Conservation (phyloP, 1,140 invertebrate genomes). For the Rhyacophila brunnea region DNA sequence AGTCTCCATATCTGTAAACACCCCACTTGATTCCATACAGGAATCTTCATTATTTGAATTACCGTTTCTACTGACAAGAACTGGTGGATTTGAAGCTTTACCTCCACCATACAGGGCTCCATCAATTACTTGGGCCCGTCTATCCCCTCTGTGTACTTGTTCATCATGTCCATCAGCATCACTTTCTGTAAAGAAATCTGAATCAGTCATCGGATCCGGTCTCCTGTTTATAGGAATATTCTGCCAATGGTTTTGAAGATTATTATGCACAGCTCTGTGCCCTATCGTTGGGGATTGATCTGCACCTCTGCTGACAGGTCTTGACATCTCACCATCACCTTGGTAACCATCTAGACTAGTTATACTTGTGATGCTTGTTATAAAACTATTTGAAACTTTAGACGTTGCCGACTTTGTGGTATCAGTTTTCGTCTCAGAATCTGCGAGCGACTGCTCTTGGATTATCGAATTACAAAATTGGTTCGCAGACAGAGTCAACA, state of each 20-base stretch:
- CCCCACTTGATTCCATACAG: constrained; percentile 81
- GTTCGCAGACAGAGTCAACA: constrained; percentile 44
- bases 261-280: constrained; percentile 44
- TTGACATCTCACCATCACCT: constrained; percentile 80
- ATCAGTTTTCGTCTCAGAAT: constrained; percentile 57
- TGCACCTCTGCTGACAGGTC: constrained; percentile 72
- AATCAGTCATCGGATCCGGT: constrained; percentile 83
- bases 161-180: constrained; percentile 80
- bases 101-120: constrained; percentile 75
- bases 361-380: constrained; percentile 81
- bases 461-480: constrained; percentile 49
- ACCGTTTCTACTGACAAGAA: constrained; percentile 52
- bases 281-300: constrained; percentile 61
- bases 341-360: constrained; percentile 86
- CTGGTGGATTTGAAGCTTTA: constrained; percentile 52
- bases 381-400: constrained; percentile 67
- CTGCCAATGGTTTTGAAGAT: constrained; percentile 54
- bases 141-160: constrained; percentile 64
- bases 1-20: constrained; percentile 81
- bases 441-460: constrained; percentile 50
- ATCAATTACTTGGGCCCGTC: constrained; percentile 76
- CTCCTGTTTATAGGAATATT: constrained; percentile 56
- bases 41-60: constrained; percentile 53
- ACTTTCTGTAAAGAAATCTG: constrained; percentile 85
- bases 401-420: constrained; percentile 59